Evolutionary conservation across 2,888 invertebrate genomes (phyloP).

Genomic region (Oxyscelio sp.): DNA sequence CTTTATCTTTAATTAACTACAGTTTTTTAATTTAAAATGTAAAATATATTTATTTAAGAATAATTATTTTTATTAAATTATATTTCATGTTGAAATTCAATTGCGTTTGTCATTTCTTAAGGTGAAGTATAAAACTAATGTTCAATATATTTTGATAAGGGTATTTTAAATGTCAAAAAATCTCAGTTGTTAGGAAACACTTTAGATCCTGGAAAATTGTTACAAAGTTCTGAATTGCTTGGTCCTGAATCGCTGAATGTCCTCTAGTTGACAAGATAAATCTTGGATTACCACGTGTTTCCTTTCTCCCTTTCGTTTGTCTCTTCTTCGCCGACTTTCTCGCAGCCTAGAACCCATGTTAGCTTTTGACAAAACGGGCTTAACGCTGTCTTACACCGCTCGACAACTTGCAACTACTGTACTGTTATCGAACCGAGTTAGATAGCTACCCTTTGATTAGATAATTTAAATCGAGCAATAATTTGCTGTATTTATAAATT

Average conservation of each 20-base stretch:
- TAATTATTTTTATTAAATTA: background rate
- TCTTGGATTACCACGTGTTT: constrained; percentile 86
- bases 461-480: too few relatives aligned
- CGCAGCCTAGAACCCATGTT: constrained; percentile 60
- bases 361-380: constrained; percentile 79
- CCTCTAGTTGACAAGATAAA: constrained; percentile 85
- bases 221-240: constrained; percentile 13
- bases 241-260: constrained; percentile 75
- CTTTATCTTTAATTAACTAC: too few relatives aligned
- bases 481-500: too few relatives aligned
- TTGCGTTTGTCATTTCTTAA: too few relatives aligned
- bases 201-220: constrained; percentile 5
- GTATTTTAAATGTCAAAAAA: too few relatives aligned
- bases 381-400: constrained; percentile 82
- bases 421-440: constrained; percentile 64
- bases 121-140: too few relatives aligned
- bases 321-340: constrained; percentile 60
- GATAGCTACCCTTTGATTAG: constrained; percentile 12
- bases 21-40: too few relatives aligned
- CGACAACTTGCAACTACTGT: constrained; percentile 79
- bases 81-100: too few relatives aligned
- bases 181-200: too few relatives aligned
- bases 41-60: too few relatives aligned
- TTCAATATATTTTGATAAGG: too few relatives aligned
- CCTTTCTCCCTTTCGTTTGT: constrained; percentile 72